Base-by-base conservation (phyloP, 2,888 invertebrate genomes). In the Nephrotoma guestfalica region DNA sequence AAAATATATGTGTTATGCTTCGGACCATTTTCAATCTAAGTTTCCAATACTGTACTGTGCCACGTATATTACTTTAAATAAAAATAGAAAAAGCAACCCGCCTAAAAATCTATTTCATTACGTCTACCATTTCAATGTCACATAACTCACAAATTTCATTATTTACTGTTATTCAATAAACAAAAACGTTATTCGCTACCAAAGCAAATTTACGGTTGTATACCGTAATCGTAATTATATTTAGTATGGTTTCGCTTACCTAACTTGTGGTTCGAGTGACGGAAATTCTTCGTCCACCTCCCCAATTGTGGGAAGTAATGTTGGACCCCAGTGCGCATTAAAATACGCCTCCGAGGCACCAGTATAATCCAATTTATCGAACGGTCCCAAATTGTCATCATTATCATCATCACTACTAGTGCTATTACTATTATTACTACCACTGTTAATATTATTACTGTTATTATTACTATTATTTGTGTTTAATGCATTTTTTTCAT, bases 341-440 rank as follows among this genome's bases (percentile, higher is more conserved):
- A 92, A 92, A 87, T 92, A 92, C 0, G 91, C 91, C 88, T 92
- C 91, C 0, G 92, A 91, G 0, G 91, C 91, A 0, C 91, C 91
- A 0, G 91, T 91, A 91, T 18, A 92, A 89, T 0, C 91, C 87
- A 86, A 4, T 84, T 84, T 43, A 45, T 92, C 91, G 0, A 91
- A 91, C 6, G 91, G 91, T 1, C 91, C 91, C 42, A 92, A 87
- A 85, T 92, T 91, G 86, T 92, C 92, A 47, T 91, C 91, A 87
- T 91, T 91, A 87, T 91, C 92, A 86, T 88, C 87, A 86, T 83
- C 45, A 42, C 42, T 42, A 42, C 84, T 42, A 3, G 42, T 71
- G 30, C 71, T 71, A 71, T 71, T 71, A 71, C 71, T 71, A 30
- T 18, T 71, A 30, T 71, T 71, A 71, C 71, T 30, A 71, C 71